These are phyloP conservation scores for Tupaia chinensis DNA, from an alignment of 2,113 vertebrate genomes.

Conservation along the genomic window DNA sequence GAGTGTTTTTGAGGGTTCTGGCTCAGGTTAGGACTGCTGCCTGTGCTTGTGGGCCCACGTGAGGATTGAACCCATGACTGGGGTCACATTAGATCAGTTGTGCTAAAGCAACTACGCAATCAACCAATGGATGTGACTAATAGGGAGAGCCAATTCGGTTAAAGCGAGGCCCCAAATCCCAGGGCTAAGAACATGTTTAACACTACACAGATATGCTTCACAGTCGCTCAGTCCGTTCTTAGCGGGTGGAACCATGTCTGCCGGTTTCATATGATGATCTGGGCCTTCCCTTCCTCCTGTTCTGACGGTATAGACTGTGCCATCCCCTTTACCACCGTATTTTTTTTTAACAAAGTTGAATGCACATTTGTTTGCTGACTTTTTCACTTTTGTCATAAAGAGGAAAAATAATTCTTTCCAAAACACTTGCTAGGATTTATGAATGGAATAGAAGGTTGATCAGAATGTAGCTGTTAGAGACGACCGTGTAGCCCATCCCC, in stretches of 20 bases:
- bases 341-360: neutral
- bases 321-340: neutral
- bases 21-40: neutral
- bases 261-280: neutral
- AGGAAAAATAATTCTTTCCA: neutral
- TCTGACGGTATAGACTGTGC: no score
- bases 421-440: constrained; percentile 17
- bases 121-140: neutral
- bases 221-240: neutral
- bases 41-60: neutral
- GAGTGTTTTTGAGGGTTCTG: neutral
- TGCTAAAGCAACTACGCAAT: neutral
- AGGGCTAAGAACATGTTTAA: neutral
- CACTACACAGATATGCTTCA: neutral
- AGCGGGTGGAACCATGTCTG: neutral
- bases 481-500: neutral
- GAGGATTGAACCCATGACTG: neutral
- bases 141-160: neutral
- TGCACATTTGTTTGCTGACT: neutral
- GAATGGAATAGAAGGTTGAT: neutral
- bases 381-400: neutral
- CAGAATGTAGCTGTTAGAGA: neutral
- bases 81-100: neutral
- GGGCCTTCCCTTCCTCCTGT: neutral
- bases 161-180: neutral